These are phyloP conservation scores for Macrotis lagotis DNA, from an alignment of 2,113 vertebrate species.

Conservation along the genomic window DNA sequence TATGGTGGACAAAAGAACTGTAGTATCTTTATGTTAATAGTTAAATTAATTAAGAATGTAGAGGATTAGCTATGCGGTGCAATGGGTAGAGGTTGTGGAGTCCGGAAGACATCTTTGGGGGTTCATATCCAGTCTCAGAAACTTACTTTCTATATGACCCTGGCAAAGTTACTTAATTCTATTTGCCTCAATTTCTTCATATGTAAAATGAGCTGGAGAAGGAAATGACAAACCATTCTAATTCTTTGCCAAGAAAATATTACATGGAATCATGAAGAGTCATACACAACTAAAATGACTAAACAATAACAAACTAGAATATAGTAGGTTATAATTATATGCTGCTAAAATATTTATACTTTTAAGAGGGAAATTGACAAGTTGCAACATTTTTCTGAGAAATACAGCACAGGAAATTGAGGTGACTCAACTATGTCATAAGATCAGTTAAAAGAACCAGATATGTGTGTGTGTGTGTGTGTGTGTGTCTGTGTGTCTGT, in stretches of 20 bases:
- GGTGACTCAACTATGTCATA: not conserved
- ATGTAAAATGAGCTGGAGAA: not conserved
- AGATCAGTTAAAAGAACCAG: not conserved
- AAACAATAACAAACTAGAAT: not conserved
- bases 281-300: not conserved
- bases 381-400: not conserved
- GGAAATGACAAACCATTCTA: not conserved
- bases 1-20: not conserved
- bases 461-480: too few species aligned
- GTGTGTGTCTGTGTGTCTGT: not conserved
- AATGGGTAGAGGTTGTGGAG: not conserved
- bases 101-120: not conserved
- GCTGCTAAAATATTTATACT: not conserved
- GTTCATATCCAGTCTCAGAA: not conserved
- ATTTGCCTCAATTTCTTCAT: not conserved
- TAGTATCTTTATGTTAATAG: not conserved
- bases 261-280: not conserved
- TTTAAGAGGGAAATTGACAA: not conserved
- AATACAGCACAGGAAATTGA: not conserved
- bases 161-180: not conserved
- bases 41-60: not conserved
- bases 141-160: not conserved
- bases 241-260: too few species aligned
- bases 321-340: not conserved
- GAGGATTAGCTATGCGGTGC: too few species aligned